Conservation (phyloP, 1,140 invertebrate genomes). For the Sarcophaga peregrina region DNA sequence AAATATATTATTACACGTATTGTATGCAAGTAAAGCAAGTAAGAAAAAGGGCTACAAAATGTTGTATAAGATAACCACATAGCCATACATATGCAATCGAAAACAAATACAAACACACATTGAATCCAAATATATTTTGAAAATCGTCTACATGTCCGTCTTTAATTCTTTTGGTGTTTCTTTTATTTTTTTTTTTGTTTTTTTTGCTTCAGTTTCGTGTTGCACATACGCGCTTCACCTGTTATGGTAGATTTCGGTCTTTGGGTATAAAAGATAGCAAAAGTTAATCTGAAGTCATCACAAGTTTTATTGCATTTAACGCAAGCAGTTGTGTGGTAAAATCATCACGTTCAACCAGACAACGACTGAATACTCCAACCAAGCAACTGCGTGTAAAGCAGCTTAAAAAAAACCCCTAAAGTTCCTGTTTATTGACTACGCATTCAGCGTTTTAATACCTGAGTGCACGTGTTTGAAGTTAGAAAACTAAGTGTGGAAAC, state of each 20-base stretch:
- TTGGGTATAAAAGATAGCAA: conserved; percentile 43
- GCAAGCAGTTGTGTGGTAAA: conserved; percentile 44
- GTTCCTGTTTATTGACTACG: background rate
- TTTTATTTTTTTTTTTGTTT: no score
- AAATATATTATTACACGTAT: no score
- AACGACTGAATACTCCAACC: background rate
- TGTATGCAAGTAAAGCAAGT: background rate
- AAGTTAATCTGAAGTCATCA: conserved; percentile 43
- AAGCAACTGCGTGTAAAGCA: background rate
- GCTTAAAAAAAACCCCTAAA: no score
- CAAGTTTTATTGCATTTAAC: conserved; percentile 46
- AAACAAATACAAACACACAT: background rate
- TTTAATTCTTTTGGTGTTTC: background rate
- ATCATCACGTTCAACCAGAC: conserved; percentile 17
- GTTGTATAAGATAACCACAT: no score
- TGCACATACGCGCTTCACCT: background rate
- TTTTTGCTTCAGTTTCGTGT: background rate
- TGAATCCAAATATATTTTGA: background rate
- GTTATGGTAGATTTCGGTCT: background rate
- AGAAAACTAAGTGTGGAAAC: background rate
- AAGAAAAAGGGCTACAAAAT: conserved; percentile 23
- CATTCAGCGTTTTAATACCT: background rate
- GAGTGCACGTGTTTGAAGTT: conserved; percentile 30
- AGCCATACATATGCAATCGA: background rate
- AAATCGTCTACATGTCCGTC: background rate